Evolutionary conservation across 2,797 vertebrate species (phyloP).

Genomic region (Rhabdomys pumilio): DNA sequence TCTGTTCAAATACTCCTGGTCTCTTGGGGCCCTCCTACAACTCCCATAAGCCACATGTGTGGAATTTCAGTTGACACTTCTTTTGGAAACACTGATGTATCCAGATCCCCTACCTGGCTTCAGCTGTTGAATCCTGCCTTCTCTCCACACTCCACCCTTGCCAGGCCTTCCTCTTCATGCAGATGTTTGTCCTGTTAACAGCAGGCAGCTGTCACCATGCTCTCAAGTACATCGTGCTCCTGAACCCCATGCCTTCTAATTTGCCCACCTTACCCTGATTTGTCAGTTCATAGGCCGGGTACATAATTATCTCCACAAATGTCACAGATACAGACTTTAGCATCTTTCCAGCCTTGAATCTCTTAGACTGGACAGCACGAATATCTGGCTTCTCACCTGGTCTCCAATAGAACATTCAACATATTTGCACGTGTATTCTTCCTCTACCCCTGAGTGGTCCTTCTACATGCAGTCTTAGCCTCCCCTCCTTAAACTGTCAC

Average conservation of each 20-base stretch:
- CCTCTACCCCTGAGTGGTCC: not conserved
- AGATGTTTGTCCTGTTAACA: not conserved
- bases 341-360: not conserved
- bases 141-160: rapidly evolving
- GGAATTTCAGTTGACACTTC: not conserved
- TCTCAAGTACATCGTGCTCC: not conserved
- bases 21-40: not conserved
- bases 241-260: not conserved
- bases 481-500: not conserved
- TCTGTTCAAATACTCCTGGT: not conserved
- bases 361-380: not conserved
- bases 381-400: no score
- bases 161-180: no score
- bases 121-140: no score
- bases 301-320: not conserved
- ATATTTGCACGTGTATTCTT: rapidly evolving
- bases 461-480: rapidly evolving
- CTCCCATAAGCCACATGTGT: not conserved
- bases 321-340: no score
- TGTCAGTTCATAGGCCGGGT: not conserved
- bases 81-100: rapidly evolving
- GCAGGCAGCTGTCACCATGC: rapidly evolving
- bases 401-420: not conserved
- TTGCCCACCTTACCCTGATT: not conserved
- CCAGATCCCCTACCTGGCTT: rapidly evolving